Evolutionary conservation across 2,113 vertebrate genomes (phyloP).

Genomic region (Ctenomys sociabilis): DNA sequence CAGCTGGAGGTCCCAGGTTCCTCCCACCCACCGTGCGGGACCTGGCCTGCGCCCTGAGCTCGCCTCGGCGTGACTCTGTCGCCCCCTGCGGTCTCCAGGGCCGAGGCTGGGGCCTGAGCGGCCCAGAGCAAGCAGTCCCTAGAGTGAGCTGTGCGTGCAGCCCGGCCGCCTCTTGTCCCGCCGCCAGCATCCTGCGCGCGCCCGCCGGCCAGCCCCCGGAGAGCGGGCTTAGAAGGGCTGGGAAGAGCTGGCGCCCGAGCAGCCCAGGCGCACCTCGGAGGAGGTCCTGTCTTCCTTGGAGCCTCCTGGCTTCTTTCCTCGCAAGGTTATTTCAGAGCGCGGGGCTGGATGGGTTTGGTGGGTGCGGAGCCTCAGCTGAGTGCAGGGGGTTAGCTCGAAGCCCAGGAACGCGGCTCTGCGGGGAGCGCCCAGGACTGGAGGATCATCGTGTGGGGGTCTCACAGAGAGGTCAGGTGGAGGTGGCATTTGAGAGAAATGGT

Average conservation of each 20-base stretch:
- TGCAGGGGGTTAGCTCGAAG: neutral
- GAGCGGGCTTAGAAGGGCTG: neutral
- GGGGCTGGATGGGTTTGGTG: neutral
- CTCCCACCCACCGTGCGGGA: rapidly evolving
- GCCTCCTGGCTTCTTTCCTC: conserved; percentile 2
- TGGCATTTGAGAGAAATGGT: neutral
- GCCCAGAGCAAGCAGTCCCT: neutral
- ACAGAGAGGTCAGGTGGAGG: neutral
- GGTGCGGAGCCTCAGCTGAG: neutral
- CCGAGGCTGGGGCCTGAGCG: neutral
- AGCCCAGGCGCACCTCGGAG: neutral
- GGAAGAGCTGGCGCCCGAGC: neutral
- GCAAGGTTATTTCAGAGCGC: neutral
- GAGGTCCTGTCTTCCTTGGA: neutral
- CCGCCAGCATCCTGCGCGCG: neutral
- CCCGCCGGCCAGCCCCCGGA: neutral
- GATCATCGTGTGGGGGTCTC: neutral
- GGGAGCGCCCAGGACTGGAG: neutral
- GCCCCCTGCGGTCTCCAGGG: conserved; percentile 34
- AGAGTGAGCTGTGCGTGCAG: neutral
- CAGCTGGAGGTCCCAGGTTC: neutral
- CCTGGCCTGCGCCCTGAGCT: neutral
- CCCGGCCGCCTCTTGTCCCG: neutral
- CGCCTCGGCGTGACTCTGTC: neutral
- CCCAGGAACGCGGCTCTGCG: neutral